A percentile compares a stretch with the other conserved stretches of the same genome.
These are phyloP conservation scores for Chloropsis hardwickii DNA, from an alignment of 2,113 vertebrate genomes.

Conservation along the genomic window DNA sequence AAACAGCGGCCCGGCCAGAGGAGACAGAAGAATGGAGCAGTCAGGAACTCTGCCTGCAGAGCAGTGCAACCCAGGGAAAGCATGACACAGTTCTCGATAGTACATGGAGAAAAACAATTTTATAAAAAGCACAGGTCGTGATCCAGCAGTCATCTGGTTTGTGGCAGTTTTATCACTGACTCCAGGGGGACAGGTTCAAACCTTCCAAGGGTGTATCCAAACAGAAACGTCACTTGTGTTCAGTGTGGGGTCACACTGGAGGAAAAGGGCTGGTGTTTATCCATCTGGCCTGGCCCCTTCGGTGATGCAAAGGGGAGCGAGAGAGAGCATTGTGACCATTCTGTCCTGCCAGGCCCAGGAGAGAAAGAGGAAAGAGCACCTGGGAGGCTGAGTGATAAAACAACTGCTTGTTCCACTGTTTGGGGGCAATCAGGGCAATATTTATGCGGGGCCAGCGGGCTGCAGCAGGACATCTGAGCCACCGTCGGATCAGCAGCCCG, in stretches of 20 bases:
- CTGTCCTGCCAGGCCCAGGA: not conserved
- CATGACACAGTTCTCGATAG: not conserved
- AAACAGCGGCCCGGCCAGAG: not conserved
- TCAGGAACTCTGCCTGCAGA: not conserved
- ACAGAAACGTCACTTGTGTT: not conserved
- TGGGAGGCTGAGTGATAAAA: conserved; percentile 45
- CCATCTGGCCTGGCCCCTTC: not conserved
- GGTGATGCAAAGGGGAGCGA: not conserved
- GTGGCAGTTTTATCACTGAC: not conserved
- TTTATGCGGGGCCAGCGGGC: conserved; percentile 25
- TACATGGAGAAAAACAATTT: not conserved
- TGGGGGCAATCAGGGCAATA: conserved; percentile 19
- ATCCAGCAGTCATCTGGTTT: not conserved
- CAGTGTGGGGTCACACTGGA: not conserved
- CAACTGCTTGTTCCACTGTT: conserved; percentile 40
- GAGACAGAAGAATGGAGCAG: not conserved
- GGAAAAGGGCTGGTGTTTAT: not conserved
- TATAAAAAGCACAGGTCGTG: accelerated
- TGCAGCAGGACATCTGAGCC: conserved; percentile 57
- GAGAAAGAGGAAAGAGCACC: conserved; percentile 13
- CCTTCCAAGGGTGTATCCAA: not conserved
- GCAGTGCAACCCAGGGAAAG: not conserved
- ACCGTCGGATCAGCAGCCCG: conserved; percentile 64
- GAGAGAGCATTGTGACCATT: not conserved
- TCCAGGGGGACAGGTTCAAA: not conserved